Base-by-base conservation (phyloP, 2,888 invertebrate species). In the Mimumesa dahlbomi region DNA sequence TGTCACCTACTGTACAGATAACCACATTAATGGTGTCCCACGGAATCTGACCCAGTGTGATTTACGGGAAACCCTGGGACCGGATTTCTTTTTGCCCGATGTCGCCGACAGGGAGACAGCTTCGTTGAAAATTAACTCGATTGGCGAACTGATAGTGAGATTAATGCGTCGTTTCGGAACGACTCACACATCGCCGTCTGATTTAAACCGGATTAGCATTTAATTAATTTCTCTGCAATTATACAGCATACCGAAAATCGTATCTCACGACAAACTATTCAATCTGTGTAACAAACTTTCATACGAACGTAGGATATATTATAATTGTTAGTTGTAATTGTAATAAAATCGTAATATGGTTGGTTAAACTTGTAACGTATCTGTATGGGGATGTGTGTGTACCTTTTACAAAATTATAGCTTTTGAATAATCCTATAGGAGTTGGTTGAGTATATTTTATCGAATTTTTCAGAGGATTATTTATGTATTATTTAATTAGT, bases 1-100 rank as follows among this genome's bases (percentile, higher is more conserved):
- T 68, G 79, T 79, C 79, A 77, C 77, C 77, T 72, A 79, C 79
- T 64, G 76, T 76, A 67, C 67, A 73, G 79, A 77, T 77, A 72
- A 75, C 66, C 79, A 61, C 75, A 75, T 73, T 75, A 79, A 79
- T 79, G 79, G 75, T 67, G 70, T 64, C 64, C 64, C 67, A 43
- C 54, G 76, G 75, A 73, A 78, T 75, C 66, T 68, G 70, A 58
- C 63, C 63, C 61, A 56, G 66, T 67, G 70, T 77, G 79, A 79
- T 79, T 79, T 79, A 73, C 73, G 63, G 56, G 73, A 58, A 68
- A 69, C 63, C 67, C 63, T 57, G 64, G 59, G 53, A 50, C 57
- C 46, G 62, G 52, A 42, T 54, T 64, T 67, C 72, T 78, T 78
- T 77, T 71, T 72, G 70, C 59, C 62, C 61, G 59, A 29, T 45